Evolutionary conservation across 2,113 vertebrate genomes (phyloP), one percentile per base, ranked within the genome.

Genomic region (Crotalus tigris): DNA sequence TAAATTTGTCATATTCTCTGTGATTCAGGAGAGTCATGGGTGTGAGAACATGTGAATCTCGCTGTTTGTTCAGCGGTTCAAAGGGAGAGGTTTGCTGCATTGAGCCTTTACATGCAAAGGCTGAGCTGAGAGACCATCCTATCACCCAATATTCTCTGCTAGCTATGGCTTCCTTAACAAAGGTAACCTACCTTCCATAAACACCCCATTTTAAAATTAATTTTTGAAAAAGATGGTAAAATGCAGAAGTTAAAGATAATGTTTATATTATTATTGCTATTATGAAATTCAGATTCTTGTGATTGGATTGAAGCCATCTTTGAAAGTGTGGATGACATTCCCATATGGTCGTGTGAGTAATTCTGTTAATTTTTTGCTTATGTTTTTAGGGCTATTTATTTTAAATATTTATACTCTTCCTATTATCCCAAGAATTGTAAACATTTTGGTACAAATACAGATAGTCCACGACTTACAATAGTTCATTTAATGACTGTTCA

Each of bases 301-400:
- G 90, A 99, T 99, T 96, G 99, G 99, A 93, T 97, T 99, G 92
- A 99, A 99, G 93, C 99, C 99, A 1, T 98, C 98, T 59, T 97
- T 99, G 93, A 99, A 99, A 95, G 99, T 99, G 49, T 99, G 99
- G 99, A 99, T 99, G 98, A 99, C 99, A 4, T 99, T 99, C 97
- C 99, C 99, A 19, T 99, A 99, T 0, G 98, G 98, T 93, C 98
- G 98, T 96, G 99, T 99, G 94, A 97, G 98, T 98, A 91, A 53
- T 21, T 26, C 54, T 92, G 46, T 11, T 33, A 44, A 92, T 12
- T 4, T 26, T 26, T 6, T 81, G 24, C 49, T 57, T 90, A 92
- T 59, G 49, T 57, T 57, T 19, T 57, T 57, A 57, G 55, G 15
- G 55, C 55, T 57, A 57, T 57, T 57, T 19, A 57, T 44, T 81